Conservation (phyloP, 2,113 vertebrate genomes). For the Edolisoma coerulescens region DNA sequence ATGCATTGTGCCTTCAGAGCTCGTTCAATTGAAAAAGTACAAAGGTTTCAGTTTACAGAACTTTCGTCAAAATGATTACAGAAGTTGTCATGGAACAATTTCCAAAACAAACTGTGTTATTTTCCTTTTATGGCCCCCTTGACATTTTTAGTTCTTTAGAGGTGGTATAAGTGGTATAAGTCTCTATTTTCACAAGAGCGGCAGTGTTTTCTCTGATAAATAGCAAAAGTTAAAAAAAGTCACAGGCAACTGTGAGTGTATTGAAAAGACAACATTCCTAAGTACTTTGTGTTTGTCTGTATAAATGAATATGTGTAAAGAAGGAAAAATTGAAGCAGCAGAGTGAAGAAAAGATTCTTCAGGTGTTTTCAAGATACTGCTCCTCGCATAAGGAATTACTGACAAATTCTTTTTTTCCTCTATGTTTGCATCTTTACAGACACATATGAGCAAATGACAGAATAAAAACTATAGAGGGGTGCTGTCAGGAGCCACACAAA, state of each 20-base stretch:
- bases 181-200: background rate
- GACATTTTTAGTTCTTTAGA: conserved; percentile 36
- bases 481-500: background rate
- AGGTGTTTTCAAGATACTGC: background rate
- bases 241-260: background rate
- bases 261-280: background rate
- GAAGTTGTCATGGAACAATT: conserved; percentile 31
- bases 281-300: background rate
- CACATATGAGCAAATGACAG: background rate
- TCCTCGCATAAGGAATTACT: background rate
- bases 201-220: conserved; percentile 25
- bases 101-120: conserved; percentile 36
- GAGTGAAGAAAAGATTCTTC: background rate
- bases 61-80: conserved; percentile 46
- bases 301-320: background rate
- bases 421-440: background rate
- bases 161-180: background rate
- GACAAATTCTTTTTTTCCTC: background rate
- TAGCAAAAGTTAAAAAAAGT: background rate
- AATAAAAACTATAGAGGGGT: background rate
- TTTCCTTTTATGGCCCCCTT: conserved; percentile 40
- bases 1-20: conserved; percentile 56
- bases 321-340: background rate
- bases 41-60: conserved; percentile 53
- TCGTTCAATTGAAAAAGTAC: conserved; percentile 22